Evolutionary conservation across 2,113 vertebrate species (phyloP).

Genomic region (Sula dactylatra): DNA sequence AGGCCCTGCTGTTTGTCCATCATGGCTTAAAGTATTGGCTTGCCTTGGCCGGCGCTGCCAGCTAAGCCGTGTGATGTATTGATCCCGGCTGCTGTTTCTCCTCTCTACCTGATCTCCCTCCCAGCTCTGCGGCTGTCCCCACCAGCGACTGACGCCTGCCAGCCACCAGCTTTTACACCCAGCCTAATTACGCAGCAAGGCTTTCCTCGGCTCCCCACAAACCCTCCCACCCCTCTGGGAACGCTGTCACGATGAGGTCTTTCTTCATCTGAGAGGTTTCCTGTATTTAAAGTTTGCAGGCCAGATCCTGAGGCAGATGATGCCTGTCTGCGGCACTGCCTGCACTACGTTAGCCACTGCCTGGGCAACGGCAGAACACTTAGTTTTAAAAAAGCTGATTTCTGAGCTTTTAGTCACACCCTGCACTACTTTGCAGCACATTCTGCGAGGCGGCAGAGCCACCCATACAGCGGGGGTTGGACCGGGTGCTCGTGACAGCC

Average conservation of each 20-base stretch:
- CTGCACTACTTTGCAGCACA: neutral
- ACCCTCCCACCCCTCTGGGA: neutral
- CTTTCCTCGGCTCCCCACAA: neutral
- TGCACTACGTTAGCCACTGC: accelerated
- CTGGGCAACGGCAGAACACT: neutral
- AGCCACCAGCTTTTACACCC: neutral
- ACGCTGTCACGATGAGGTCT: accelerated
- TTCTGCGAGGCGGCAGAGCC: neutral
- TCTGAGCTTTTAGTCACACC: neutral
- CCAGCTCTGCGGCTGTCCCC: neutral
- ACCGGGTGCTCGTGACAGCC: too few species aligned
- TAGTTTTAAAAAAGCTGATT: neutral
- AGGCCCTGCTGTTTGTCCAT: neutral
- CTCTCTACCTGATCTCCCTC: neutral
- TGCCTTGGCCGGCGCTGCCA: neutral
- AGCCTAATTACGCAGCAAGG: accelerated
- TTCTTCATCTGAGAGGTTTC: neutral
- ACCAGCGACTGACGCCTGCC: accelerated
- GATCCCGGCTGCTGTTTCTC: neutral
- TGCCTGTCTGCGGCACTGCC: neutral
- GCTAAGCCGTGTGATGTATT: neutral
- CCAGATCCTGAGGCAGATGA: neutral
- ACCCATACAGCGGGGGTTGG: accelerated
- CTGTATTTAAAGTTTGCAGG: neutral
- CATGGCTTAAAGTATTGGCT: neutral